Evolutionary conservation across 1,140 invertebrate species (phyloP), one percentile per base, ranked within the genome.

Genomic region (Propsilocerus akamusi): DNA sequence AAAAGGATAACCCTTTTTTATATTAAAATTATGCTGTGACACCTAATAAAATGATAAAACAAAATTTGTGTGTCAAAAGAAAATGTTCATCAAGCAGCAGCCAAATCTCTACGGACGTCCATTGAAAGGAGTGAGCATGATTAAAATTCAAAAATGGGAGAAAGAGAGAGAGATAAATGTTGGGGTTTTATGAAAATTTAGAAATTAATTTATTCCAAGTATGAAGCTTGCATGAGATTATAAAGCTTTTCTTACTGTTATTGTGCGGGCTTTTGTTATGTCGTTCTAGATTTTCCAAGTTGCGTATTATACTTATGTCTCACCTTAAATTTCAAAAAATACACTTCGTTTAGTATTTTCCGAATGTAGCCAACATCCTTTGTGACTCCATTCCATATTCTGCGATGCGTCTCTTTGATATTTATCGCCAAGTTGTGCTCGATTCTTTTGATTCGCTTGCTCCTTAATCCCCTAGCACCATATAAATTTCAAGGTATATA

Each of bases 251-350:
- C 59, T 58, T 56, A 58, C 53, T 46, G 54, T 59, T 59, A 60
- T 50, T 54, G 51, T 59, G 51, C 52, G 54, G 26, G 51, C 26
- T 48, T 47, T 56, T 61, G 59, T 56, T 60, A 63, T 57, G 56
- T 61, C 58, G 49, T 57, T 57, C 58, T 61, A 54, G 52, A 62
- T 52, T 59, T 58, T 59, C 49, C 57, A 56, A 49, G 51, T 59
- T 58, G 51, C 49, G 53, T 50, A 49, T 28, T n/a, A 26, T 32
- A 14, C 23, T 20, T 22, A 22, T 41, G 28, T 53, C 59, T 68
- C 69, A 85, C 81, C 74, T 82, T 83, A 49, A 85, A 73, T 69
- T 82, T 83, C 41, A 81, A 72, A 49, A 86, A 66, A 57, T 86
- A 83, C 5, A 84, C 68, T 65, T 86, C 83, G 60, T 86, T 86